A percentile compares a stretch with the other conserved stretches of the same genome.
These are phyloP conservation scores for Ranitomeya imitator DNA, from an alignment of 2,113 vertebrate genomes.

Conservation along the genomic window DNA sequence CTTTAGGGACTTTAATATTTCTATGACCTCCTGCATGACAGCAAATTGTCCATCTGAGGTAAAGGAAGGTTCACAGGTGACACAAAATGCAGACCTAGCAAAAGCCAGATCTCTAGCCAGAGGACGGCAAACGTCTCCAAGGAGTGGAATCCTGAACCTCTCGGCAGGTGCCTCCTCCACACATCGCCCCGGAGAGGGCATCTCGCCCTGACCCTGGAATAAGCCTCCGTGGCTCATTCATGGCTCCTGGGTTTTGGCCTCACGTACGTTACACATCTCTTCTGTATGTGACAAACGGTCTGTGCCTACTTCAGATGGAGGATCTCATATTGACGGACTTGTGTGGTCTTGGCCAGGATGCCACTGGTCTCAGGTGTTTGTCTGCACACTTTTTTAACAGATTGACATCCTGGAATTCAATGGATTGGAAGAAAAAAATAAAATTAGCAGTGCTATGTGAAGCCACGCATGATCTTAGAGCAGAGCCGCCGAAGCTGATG, in stretches of 20 bases:
- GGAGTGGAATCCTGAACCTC: too few species aligned
- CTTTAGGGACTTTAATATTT: too few species aligned
- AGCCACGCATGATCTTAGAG: conserved; percentile 18
- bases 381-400: not conserved
- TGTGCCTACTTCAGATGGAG: not conserved
- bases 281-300: not conserved
- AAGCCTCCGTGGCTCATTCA: not conserved
- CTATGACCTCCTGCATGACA: too few species aligned
- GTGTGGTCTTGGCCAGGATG: not conserved
- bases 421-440: not conserved
- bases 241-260: not conserved
- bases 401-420: not conserved
- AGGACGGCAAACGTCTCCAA: too few species aligned
- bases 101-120: too few species aligned
- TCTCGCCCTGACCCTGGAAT: not conserved
- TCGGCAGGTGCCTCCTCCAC: too few species aligned
- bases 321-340: not conserved
- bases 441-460: not conserved
- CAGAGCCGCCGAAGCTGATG: conserved; percentile 5
- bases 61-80: too few species aligned
- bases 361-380: not conserved
- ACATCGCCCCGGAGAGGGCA: not conserved
- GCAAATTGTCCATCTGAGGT: too few species aligned
- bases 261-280: not conserved
- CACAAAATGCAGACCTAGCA: too few species aligned